A percentile compares a stretch with the other conserved stretches of the same genome.
Evolutionary conservation across 2,888 invertebrate genomes (phyloP).

Genomic region (Agonopterix heracliana): DNA sequence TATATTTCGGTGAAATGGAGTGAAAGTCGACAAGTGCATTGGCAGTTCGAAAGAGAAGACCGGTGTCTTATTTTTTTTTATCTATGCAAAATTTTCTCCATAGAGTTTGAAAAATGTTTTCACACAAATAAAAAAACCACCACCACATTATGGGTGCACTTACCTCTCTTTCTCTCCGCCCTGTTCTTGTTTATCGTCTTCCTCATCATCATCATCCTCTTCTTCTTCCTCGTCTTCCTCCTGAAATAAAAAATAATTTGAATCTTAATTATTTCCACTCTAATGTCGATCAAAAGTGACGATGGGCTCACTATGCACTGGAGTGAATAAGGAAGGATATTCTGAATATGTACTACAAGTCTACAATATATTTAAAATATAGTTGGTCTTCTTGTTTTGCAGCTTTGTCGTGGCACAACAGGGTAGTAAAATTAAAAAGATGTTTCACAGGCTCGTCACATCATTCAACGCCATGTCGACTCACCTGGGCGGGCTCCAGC

Average conservation of each 20-base stretch:
- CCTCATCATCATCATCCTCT: conserved; percentile 82
- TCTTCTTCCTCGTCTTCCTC: conserved; percentile 75
- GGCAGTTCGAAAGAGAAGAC: no score
- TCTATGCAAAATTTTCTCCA: conserved; percentile 13
- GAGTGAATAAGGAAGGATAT: neutral
- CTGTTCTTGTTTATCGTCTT: conserved; percentile 73
- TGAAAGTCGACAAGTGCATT: no score
- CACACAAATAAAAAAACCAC: conserved; percentile 14
- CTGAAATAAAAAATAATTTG: conserved; percentile 21
- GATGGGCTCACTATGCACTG: neutral
- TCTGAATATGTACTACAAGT: neutral
- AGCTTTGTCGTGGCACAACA: no score
- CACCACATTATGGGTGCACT: no score
- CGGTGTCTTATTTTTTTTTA: no score
- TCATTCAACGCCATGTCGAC: no score
- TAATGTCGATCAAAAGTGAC: neutral
- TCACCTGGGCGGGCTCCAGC: conserved; percentile 86
- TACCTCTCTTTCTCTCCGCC: conserved; percentile 58
- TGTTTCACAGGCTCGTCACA: no score
- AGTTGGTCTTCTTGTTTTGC: no score
- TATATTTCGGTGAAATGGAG: no score
- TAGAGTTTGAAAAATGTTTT: conserved; percentile 9
- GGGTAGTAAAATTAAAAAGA: no score
- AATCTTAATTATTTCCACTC: neutral
- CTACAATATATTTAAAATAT: neutral